Conservation (phyloP, 2,888 invertebrate species). For the Venustoraphidia nigricollis region DNA sequence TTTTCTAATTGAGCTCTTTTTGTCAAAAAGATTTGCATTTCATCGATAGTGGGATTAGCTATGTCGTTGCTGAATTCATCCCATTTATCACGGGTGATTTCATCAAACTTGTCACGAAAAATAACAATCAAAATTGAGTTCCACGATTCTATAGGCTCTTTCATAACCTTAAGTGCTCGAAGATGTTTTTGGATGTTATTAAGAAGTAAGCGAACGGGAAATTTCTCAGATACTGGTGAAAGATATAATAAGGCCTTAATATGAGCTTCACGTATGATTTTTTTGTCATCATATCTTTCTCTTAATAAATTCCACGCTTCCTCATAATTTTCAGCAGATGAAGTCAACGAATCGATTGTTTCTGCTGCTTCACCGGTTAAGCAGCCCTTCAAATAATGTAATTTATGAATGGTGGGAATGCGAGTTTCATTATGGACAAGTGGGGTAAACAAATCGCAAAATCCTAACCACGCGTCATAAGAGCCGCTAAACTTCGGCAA, state of each 20-base stretch:
- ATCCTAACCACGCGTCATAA: constrained; percentile 11
- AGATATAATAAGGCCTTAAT: constrained; percentile 12
- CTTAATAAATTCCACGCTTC: no score
- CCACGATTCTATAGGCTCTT: background rate
- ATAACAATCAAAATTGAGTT: background rate
- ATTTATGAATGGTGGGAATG: constrained; percentile 10
- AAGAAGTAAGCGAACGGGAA: background rate
- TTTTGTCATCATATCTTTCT: constrained; percentile 12
- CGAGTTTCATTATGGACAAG: constrained; percentile 1
- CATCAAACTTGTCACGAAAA: constrained; percentile 6
- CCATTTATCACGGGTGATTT: constrained; percentile 6
- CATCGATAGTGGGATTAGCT: constrained; percentile 3
- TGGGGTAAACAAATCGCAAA: constrained; percentile 8
- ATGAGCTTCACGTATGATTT: constrained; percentile 12
- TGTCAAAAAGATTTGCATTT: constrained; percentile 3
- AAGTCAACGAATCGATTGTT: constrained; percentile 10
- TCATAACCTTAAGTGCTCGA: background rate
- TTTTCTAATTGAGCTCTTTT: background rate
- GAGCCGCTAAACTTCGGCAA: constrained; percentile 9
- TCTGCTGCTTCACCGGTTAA: constrained; percentile 9
- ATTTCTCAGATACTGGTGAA: constrained; percentile 8
- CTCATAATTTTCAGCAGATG: constrained; percentile 10
- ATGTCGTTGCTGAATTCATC: constrained; percentile 2
- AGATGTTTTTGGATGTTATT: constrained; percentile 1
- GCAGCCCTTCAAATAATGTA: constrained; percentile 10